phyloP scores from a whole-genome alignment of 1,140 invertebrate species.

The Eciton burchellii region DNA sequence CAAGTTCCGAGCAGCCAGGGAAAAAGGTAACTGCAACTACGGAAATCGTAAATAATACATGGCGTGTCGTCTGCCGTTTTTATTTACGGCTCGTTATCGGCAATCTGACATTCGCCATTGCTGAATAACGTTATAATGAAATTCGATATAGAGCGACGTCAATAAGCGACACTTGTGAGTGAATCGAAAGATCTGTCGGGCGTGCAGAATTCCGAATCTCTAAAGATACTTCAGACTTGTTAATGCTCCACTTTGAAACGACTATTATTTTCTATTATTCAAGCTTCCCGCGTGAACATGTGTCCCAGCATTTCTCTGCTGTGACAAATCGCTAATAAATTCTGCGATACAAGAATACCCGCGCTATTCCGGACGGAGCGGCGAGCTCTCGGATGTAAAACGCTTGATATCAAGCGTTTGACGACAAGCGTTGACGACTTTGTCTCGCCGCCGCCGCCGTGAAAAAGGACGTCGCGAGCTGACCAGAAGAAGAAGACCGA shows the following conservation, averaged over 20 bases:
- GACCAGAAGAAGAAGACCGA: slow-evolving; percentile 5
- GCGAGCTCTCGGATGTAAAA: background rate
- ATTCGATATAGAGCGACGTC: background rate
- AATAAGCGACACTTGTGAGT: slow-evolving; percentile 26
- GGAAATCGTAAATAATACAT: slow-evolving; percentile 38
- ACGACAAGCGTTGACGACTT: slow-evolving; percentile 1
- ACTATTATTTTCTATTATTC: background rate
- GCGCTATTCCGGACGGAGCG: background rate
- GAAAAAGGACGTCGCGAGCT: slow-evolving; percentile 9
- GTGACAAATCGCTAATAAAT: slow-evolving; percentile 17
- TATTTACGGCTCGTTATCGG: slow-evolving; percentile 44
- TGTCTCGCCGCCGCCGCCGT: slow-evolving; percentile 1
- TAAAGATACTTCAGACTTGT: background rate
- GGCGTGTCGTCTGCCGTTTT: slow-evolving; percentile 48
- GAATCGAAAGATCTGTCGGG: slow-evolving; percentile 23
- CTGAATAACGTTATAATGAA: slow-evolving; percentile 7
- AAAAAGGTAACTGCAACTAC: slow-evolving; percentile 4
- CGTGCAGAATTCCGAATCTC: slow-evolving; percentile 28
- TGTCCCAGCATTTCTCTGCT: background rate
- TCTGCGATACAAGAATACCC: background rate
- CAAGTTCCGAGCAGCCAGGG: background rate
- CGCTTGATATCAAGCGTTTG: background rate
- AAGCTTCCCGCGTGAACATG: background rate
- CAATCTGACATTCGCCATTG: slow-evolving; percentile 35
- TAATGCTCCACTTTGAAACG: slow-evolving; percentile 5